Evolutionary conservation across 2,113 vertebrate species (phyloP), one percentile per base, ranked within the genome.

Genomic region (Regulus satrapa): DNA sequence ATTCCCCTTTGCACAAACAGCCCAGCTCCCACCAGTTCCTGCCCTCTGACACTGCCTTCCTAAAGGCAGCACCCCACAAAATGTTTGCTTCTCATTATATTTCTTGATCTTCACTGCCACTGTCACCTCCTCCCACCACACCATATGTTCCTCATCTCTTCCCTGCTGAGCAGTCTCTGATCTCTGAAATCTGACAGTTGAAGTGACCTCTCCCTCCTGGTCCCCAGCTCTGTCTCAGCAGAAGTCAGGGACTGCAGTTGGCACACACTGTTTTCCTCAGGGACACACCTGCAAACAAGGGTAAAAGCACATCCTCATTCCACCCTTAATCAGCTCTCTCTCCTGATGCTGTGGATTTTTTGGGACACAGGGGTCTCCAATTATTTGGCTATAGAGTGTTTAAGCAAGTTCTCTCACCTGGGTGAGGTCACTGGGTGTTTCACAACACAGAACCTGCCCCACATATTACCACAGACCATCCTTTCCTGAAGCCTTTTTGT

Each of bases 121-220:
- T 94, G 78, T 92, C 94, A 93, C 83, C 83, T 86, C 79, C 82
- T 92, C 92, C 88, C 88, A 92, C 93, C 40, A 54, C 62, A 88
- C 79, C 96, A 86, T 95, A 93, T 96, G 95, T 73, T 96, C 43
- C 67, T 92, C 32, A 38, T 86, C 64, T 64, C 90, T 43, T 38
- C 62, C 94, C 94, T 0, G 14, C 88, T 68, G 82, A 92, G 95
- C 79, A 89, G 63, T 25, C 90, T 92, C 67, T 46, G 59, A 19
- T 91, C 73, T 93, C 72, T 67, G 63, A 69, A 69, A 93, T 32
- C 1, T 83, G 93, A 89, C 93, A 92, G 93, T 9, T 94, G 85
- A 94, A 92, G 52, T 78, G 82, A 88, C 83, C 88, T 93, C 68
- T 28, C 28, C 14, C 7, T 88, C 72, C 71, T 2, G 14, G 31